Evolutionary conservation across 2,888 invertebrate species (phyloP).

Genomic region (Ophion obscuratus): DNA sequence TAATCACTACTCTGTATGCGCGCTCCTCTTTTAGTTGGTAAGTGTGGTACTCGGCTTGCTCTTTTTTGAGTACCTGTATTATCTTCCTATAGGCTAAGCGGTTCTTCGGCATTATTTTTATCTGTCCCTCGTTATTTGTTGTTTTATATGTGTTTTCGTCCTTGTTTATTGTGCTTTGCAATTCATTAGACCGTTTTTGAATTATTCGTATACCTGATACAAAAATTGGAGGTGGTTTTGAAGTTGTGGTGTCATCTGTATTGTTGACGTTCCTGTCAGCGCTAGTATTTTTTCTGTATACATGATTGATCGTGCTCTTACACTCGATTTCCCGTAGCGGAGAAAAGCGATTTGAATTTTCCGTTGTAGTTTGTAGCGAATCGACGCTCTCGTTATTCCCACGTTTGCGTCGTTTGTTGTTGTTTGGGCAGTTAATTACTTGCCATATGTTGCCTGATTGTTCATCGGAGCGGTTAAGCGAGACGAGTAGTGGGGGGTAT

Average conservation of each 20-base stretch:
- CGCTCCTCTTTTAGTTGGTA: no score
- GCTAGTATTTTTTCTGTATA: not conserved
- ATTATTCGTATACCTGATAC: constrained; percentile 26
- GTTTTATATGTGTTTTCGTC: constrained; percentile 35
- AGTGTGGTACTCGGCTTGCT: no score
- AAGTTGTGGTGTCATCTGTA: not conserved
- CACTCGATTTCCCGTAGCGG: not conserved
- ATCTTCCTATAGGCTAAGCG: no score
- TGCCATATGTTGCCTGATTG: constrained; percentile 12
- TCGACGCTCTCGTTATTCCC: constrained; percentile 24
- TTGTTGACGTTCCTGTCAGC: not conserved
- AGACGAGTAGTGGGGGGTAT: constrained; percentile 23
- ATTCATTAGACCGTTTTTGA: constrained; percentile 15
- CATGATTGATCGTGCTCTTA: not conserved
- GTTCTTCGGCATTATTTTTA: constrained; percentile 24
- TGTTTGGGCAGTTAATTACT: constrained; percentile 27
- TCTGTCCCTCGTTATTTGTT: constrained; percentile 31
- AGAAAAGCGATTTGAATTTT: constrained; percentile 15
- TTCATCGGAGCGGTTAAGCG: constrained; percentile 3
- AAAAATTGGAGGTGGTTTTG: constrained; percentile 20
- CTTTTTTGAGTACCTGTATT: no score
- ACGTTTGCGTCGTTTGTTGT: constrained; percentile 31
- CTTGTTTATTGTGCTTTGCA: constrained; percentile 17
- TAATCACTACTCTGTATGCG: no score
- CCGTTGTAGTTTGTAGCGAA: not conserved